These are phyloP conservation scores for Amaurobius ferox DNA, from an alignment of 2,888 invertebrate species.

Conservation along the genomic window DNA sequence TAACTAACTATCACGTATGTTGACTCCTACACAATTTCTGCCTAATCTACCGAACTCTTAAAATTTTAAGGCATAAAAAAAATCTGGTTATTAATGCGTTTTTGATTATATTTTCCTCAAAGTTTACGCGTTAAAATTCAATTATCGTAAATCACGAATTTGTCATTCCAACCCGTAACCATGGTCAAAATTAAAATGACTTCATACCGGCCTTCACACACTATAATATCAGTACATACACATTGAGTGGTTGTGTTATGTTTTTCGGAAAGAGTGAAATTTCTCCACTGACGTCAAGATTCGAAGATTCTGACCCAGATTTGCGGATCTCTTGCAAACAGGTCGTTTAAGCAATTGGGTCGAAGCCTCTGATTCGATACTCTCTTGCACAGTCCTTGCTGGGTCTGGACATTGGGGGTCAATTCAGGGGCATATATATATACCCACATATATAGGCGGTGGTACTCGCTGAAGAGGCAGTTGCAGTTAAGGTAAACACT, in stretches of 20 bases:
- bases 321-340: slow-evolving; percentile 47
- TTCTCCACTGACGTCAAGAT: slow-evolving; percentile 36
- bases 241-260: neutral
- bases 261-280: slow-evolving; percentile 50
- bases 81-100: too few species aligned
- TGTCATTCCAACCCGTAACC: too few species aligned
- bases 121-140: too few species aligned
- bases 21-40: too few species aligned
- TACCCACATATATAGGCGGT: slow-evolving; percentile 36
- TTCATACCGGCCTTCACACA: neutral
- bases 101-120: too few species aligned
- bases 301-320: slow-evolving; percentile 59
- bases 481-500: neutral
- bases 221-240: neutral
- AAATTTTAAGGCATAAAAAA: too few species aligned
- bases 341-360: slow-evolving; percentile 67
- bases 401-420: slow-evolving; percentile 61
- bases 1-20: too few species aligned
- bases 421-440: slow-evolving; percentile 48
- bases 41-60: too few species aligned
- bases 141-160: too few species aligned
- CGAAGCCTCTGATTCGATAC: slow-evolving; percentile 68
- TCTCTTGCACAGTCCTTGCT: slow-evolving; percentile 53
- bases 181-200: too few species aligned
- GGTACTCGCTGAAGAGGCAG: neutral